A percentile compares a stretch with the other conserved stretches of the same genome.
Evolutionary conservation across 2,113 vertebrate species (phyloP).

Genomic region (Suncus etruscus): DNA sequence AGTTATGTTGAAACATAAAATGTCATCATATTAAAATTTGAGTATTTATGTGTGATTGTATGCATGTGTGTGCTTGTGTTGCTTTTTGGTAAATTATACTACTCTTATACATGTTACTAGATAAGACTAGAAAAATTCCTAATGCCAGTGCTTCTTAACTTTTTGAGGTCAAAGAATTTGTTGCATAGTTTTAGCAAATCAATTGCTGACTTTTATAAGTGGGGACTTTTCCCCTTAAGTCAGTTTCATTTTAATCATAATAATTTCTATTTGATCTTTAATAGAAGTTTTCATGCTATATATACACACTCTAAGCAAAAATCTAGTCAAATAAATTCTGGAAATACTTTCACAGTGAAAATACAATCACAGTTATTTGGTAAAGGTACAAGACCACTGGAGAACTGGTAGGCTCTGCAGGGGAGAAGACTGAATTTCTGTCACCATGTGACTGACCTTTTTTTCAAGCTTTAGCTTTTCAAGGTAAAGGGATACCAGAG

Average conservation of each 20-base stretch:
- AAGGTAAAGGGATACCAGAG: not conserved
- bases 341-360: slow-evolving; percentile 28
- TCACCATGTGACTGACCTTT: not conserved
- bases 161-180: not conserved
- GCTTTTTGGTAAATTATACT: not conserved
- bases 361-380: no score
- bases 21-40: not conserved
- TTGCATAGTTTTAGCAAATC: not conserved
- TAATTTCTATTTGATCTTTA: slow-evolving; percentile 19
- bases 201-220: not conserved
- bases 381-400: not conserved
- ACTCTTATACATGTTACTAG: not conserved
- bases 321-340: slow-evolving; percentile 38
- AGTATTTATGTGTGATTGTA: not conserved
- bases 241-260: slow-evolving; percentile 12
- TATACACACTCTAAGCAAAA: slow-evolving; percentile 5
- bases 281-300: not conserved
- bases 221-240: not conserved
- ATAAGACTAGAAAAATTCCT: not conserved
- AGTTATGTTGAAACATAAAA: not conserved
- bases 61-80: not conserved
- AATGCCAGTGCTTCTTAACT: not conserved
- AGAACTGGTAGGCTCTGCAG: not conserved
- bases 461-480: not conserved
- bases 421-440: not conserved